phyloP scores from a whole-genome alignment of 2,797 vertebrate genomes.

The Paratrypauchen microcephalus region DNA sequence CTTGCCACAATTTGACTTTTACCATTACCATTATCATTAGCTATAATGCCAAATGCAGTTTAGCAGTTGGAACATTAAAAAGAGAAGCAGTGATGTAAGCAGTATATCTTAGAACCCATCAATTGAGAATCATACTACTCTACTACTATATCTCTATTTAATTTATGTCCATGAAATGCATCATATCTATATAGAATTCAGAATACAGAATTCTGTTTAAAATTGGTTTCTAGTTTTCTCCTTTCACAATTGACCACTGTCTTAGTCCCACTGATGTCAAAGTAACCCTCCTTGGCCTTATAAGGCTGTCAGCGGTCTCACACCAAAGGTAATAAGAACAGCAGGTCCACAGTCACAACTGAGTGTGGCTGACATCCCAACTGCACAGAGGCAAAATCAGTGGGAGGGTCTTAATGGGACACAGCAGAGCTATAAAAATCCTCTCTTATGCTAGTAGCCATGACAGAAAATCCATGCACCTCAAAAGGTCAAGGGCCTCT shows the following conservation, averaged over 20 bases:
- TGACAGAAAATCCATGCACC: conserved; percentile 62
- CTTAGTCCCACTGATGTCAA: conserved; percentile 41
- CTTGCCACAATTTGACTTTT: background rate
- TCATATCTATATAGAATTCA: background rate
- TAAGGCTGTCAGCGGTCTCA: conserved; percentile 35
- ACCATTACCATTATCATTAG: too few species aligned
- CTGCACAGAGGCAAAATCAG: conserved; percentile 7
- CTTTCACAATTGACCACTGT: conserved; percentile 34
- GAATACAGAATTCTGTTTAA: background rate
- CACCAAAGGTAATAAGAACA: conserved; percentile 43
- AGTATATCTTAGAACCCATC: background rate
- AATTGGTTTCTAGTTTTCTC: background rate
- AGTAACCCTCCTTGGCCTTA: conserved; percentile 28
- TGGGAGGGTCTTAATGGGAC: conserved; percentile 49
- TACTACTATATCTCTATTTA: background rate
- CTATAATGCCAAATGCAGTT: too few species aligned
- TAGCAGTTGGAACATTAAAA: too few species aligned
- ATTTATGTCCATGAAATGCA: background rate
- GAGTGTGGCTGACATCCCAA: conserved; percentile 44
- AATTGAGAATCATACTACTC: background rate
- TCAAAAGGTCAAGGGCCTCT: conserved; percentile 63
- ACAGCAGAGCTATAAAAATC: conserved; percentile 46
- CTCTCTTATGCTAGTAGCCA: conserved; percentile 26
- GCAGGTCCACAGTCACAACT: conserved; percentile 30
- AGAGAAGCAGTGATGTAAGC: too few species aligned